A percentile compares a stretch with the other conserved stretches of the same genome.
phyloP scores from a whole-genome alignment of 2,113 vertebrate genomes.

The Zosterops pallidus region DNA sequence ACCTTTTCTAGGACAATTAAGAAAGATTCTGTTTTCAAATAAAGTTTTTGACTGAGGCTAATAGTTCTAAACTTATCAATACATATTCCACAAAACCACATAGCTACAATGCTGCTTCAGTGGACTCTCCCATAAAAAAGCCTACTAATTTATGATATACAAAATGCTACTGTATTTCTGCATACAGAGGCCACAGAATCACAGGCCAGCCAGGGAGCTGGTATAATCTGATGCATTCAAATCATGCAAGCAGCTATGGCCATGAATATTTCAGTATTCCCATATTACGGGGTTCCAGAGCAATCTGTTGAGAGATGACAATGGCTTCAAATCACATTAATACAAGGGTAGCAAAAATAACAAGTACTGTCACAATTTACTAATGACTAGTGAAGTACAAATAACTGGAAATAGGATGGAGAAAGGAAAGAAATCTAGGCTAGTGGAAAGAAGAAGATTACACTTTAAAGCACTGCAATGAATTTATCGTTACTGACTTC shows the following conservation, averaged over 20 bases:
- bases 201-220: background rate
- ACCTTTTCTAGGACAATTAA: background rate
- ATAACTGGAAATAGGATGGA: background rate
- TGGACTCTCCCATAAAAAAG: background rate
- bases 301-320: background rate
- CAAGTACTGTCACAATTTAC: background rate
- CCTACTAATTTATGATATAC: background rate
- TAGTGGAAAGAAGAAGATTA: background rate
- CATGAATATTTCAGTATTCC: background rate
- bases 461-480: background rate
- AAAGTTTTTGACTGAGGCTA: background rate
- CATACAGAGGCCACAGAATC: background rate
- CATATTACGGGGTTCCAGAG: background rate
- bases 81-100: fast-evolving
- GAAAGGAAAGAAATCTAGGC: background rate
- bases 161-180: background rate
- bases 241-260: background rate
- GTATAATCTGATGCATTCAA: background rate
- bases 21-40: background rate
- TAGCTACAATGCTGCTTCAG: background rate
- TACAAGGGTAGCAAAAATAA: background rate
- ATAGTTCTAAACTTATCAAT: background rate
- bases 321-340: background rate
- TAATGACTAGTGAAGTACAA: background rate
- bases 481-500: slow-evolving; percentile 29